Evolutionary conservation across 2,797 vertebrate species (phyloP).

Genomic region (Macropodus opercularis): DNA sequence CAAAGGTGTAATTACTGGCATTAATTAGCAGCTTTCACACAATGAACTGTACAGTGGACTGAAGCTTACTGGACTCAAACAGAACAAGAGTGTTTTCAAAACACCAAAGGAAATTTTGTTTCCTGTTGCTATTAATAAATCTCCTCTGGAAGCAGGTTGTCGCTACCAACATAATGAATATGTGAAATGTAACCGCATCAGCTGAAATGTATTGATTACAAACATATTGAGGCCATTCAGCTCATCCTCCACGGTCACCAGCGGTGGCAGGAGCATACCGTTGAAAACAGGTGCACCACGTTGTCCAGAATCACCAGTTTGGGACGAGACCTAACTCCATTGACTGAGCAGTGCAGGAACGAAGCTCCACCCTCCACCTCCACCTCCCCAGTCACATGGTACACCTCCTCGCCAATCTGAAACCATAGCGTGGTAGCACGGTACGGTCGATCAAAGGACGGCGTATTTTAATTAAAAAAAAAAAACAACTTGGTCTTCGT

Average conservation of each 20-base stretch:
- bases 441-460: too few species aligned
- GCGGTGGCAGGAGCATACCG: too few species aligned
- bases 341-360: conserved; percentile 87
- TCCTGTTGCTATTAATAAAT: background rate
- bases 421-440: too few species aligned
- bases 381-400: conserved; percentile 86
- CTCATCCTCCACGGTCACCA: too few species aligned
- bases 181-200: background rate
- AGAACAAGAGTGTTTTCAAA: background rate
- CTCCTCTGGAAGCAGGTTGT: too few species aligned
- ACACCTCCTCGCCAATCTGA: conserved; percentile 84
- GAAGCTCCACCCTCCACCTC: conserved; percentile 77
- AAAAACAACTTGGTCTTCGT: too few species aligned
- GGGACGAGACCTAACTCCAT: conserved; percentile 85
- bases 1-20: background rate
- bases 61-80: background rate
- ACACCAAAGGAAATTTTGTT: background rate
- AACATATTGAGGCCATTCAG: background rate
- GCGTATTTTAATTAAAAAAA: too few species aligned
- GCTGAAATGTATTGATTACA: background rate
- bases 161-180: background rate
- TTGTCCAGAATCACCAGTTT: conserved; percentile 90
- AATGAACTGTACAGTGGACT: background rate
- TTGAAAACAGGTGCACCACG: conserved; percentile 90
- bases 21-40: background rate